A percentile compares a stretch with the other conserved stretches of the same genome.
These are phyloP conservation scores for Centrocercus urophasianus DNA, from an alignment of 2,113 vertebrate genomes.

Conservation along the genomic window DNA sequence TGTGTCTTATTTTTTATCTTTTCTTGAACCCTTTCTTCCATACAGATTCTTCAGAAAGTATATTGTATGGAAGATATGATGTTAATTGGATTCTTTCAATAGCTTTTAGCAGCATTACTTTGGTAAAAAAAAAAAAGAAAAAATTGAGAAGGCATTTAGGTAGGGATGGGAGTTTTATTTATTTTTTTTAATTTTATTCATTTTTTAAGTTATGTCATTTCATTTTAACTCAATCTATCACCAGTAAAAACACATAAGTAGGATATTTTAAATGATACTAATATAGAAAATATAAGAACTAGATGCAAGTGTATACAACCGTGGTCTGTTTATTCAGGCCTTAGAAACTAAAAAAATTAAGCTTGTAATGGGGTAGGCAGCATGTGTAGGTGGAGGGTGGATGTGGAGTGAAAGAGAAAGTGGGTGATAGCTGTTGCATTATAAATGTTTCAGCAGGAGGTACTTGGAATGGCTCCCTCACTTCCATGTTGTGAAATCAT, in stretches of 20 bases:
- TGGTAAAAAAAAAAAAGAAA: not conserved
- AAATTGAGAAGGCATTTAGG: not conserved
- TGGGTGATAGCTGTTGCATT: not conserved
- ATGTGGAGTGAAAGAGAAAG: conserved; percentile 22
- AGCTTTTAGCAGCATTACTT: not conserved
- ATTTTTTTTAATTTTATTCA: not conserved
- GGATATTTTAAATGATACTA: not conserved
- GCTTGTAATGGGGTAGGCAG: conserved; percentile 1
- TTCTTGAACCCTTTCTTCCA: not conserved
- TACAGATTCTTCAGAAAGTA: not conserved
- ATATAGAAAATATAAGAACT: not conserved
- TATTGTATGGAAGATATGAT: not conserved
- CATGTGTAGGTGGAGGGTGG: not conserved
- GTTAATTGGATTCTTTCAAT: not conserved
- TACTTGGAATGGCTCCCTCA: conserved; percentile 47
- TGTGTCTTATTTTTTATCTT: not conserved
- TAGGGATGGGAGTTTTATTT: not conserved
- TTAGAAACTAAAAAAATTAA: not conserved
- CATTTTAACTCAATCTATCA: not conserved
- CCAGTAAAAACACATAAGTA: not conserved
- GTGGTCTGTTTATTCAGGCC: not conserved
- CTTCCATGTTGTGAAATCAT: conserved; percentile 40
- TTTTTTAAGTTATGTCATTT: not conserved
- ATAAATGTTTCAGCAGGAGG: conserved; percentile 56
- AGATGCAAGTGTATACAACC: not conserved